These are phyloP conservation scores for Merops nubicus DNA, from an alignment of 2,113 vertebrate species.

Conservation along the genomic window DNA sequence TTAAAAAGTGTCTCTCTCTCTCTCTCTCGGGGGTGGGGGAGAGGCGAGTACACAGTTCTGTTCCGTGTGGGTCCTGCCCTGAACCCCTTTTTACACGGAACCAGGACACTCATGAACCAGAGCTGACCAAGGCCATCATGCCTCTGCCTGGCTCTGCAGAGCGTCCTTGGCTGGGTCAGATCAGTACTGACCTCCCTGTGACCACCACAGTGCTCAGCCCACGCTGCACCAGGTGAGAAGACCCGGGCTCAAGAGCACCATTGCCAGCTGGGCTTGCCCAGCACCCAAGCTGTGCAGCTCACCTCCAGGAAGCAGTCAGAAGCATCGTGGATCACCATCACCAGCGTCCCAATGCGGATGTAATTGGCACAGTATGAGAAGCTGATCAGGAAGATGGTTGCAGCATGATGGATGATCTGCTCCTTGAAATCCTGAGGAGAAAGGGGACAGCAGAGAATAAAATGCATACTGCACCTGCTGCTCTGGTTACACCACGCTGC, in stretches of 20 bases:
- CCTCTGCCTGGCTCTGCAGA: neutral
- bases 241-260: neutral
- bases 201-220: neutral
- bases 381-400: conserved; percentile 85
- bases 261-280: neutral
- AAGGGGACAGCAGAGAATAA: neutral
- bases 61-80: no score
- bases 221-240: neutral
- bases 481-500: neutral
- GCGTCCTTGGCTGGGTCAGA: neutral
- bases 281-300: neutral
- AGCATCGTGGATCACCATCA: conserved; percentile 89
- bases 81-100: no score
- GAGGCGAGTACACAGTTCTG: no score
- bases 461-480: neutral
- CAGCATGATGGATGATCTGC: conserved; percentile 89
- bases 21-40: no score
- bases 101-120: neutral
- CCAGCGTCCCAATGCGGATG: conserved; percentile 86
- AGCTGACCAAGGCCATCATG: neutral
- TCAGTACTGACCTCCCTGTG: neutral
- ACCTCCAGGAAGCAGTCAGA: conserved; percentile 91
- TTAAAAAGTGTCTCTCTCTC: no score
- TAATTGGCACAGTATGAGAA: conserved; percentile 93
- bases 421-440: conserved; percentile 87